Conservation (phyloP, 2,797 vertebrate species). For the Tolypeutes matacus region DNA sequence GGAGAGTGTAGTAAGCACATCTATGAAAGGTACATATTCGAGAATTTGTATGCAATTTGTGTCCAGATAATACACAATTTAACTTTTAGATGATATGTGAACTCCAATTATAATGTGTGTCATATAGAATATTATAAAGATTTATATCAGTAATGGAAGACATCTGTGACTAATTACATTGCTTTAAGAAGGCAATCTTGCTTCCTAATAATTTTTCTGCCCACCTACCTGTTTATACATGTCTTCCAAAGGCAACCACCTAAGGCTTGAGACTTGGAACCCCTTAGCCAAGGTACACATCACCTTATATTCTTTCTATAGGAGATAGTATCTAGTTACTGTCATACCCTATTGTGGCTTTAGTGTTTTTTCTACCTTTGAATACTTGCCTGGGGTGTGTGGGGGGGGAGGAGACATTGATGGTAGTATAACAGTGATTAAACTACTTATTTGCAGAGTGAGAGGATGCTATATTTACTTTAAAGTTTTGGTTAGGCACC, state of each 20-base stretch:
- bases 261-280: neutral
- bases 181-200: neutral
- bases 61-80: neutral
- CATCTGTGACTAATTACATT: neutral
- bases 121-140: neutral
- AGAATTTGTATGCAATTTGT: too few species aligned
- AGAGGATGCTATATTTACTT: neutral
- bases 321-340: neutral
- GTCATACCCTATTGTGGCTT: neutral
- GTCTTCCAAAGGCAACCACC: too few species aligned
- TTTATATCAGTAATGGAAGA: neutral
- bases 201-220: neutral
- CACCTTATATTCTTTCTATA: neutral
- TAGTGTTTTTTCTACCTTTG: neutral
- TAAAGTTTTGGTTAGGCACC: neutral
- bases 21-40: neutral
- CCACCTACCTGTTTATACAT: neutral
- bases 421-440: neutral
- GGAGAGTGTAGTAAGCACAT: neutral
- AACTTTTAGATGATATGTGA: neutral
- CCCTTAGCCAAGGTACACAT: neutral
- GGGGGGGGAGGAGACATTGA: neutral
- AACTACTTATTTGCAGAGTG: neutral
- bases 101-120: neutral
- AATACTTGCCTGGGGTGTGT: neutral